Conservation (phyloP, 2,113 vertebrate species). For the Xiphias gladius region DNA sequence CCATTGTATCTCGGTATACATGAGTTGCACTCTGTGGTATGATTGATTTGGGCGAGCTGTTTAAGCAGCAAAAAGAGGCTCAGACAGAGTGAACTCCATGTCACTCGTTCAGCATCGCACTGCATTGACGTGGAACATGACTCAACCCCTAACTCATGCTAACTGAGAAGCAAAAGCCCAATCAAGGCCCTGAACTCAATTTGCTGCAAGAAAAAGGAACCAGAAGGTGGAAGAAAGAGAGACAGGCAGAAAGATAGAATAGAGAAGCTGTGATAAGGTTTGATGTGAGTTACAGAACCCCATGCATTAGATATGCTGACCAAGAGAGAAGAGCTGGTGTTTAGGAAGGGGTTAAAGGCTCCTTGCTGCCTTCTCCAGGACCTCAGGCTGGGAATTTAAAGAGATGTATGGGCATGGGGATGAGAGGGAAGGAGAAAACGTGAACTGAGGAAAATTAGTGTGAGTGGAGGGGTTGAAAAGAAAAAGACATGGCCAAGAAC, state of each 20-base stretch:
- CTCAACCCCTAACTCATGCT: slow-evolving; percentile 43
- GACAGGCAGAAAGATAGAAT: slow-evolving; percentile 24
- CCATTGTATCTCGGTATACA: neutral
- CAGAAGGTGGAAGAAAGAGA: slow-evolving; percentile 22
- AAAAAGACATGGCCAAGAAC: neutral
- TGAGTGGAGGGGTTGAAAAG: neutral
- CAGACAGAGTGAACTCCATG: slow-evolving; percentile 11
- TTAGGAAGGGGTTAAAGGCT: slow-evolving; percentile 73
- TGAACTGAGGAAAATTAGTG: slow-evolving; percentile 13
- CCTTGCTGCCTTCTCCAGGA: slow-evolving; percentile 72
- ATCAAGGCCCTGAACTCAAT: slow-evolving; percentile 38
- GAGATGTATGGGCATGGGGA: neutral
- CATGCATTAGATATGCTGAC: slow-evolving; percentile 82
- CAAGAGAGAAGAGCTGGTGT: slow-evolving; percentile 64
- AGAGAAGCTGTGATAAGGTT: slow-evolving; percentile 53
- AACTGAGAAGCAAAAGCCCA: slow-evolving; percentile 55
- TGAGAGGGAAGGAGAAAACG: neutral
- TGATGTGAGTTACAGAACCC: slow-evolving; percentile 75
- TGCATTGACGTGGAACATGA: slow-evolving; percentile 46
- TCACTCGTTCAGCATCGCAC: slow-evolving; percentile 50
- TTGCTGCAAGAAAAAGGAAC: slow-evolving; percentile 33
- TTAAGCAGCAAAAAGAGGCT: slow-evolving; percentile 39
- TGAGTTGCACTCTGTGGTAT: neutral
- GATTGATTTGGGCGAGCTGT: no score
- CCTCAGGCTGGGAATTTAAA: slow-evolving; percentile 40